Evolutionary conservation across 2,113 vertebrate genomes (phyloP).

Genomic region (Paramisgurnus dabryanus): DNA sequence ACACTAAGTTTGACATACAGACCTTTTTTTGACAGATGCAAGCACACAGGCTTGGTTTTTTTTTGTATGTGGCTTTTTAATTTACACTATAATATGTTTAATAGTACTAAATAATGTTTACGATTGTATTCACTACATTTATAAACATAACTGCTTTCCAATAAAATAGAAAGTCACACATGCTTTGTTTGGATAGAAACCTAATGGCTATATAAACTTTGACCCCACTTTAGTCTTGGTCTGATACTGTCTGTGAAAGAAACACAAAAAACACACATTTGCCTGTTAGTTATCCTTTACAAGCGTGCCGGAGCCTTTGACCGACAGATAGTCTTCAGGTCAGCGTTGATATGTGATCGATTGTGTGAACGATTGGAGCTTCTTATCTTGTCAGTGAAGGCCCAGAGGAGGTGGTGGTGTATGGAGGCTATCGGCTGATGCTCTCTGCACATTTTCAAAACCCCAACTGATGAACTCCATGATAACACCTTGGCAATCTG

Average conservation of each 20-base stretch:
- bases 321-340: constrained; percentile 51
- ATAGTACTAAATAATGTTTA: too few species aligned
- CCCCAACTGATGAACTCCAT: constrained; percentile 40
- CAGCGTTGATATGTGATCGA: constrained; percentile 47
- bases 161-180: too few species aligned
- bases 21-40: too few species aligned
- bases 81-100: too few species aligned
- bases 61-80: too few species aligned
- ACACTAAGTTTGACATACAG: too few species aligned
- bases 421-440: constrained; percentile 20
- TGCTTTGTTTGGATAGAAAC: too few species aligned
- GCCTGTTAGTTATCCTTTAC: not conserved
- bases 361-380: constrained; percentile 42
- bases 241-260: not conserved
- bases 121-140: too few species aligned
- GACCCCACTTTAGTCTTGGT: not conserved
- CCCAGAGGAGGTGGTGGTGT: constrained; percentile 32
- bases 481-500: constrained; percentile 47
- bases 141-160: too few species aligned
- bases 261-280: not conserved
- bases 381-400: constrained; percentile 57
- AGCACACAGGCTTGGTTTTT: too few species aligned
- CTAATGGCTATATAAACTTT: not conserved
- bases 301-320: constrained; percentile 20
- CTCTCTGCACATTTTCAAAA: constrained; percentile 48